Evolutionary conservation across 35 echinoderm and acorn worm species (phyloP), one percentile per base, ranked within the genome.

Genomic region (Holothuria glaberrima): DNA sequence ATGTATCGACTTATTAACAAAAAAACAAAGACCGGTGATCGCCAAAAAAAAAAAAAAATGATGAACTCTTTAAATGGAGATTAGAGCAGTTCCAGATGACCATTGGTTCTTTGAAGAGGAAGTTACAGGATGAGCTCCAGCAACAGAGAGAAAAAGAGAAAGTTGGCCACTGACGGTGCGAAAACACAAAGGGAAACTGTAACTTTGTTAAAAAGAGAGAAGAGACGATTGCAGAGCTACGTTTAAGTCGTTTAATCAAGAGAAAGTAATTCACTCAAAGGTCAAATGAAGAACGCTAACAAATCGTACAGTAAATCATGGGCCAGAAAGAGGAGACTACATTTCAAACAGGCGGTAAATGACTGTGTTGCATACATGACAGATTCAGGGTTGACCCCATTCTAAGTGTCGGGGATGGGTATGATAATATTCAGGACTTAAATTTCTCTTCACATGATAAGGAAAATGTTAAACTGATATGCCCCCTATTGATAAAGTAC

Each of bases 51-150:
- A n/a, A 30, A 36, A 81, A 6, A 50, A 81, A 50, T 48, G 4
- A 6, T 81, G 48, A 44, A 48, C 5, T 44, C n/a, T n/a, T n/a
- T n/a, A n/a, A n/a, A n/a, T n/a, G n/a, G n/a, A n/a, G n/a, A n/a
- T n/a, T n/a, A n/a, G n/a, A n/a, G n/a, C n/a, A n/a, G n/a, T n/a
- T n/a, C n/a, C n/a, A n/a, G n/a, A n/a, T n/a, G n/a, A n/a, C n/a
- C n/a, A 58, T 81, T 81, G 76, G 76, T 10, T 24, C 6, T 58
- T 81, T 81, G 48, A 81, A 48, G 19, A 48, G 76, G 52, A 81
- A 81, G 21, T 18, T 44, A 58, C 35, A 81, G 48, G 4, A 48
- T 50, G 44, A 81, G 48, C 41, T 81, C 0, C 35, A 9, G 21
- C 13, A 22, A 46, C 35, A 81, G 21, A 1, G 76, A 41, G n/a